Evolutionary conservation across 2,113 vertebrate species (phyloP), one percentile per base, ranked within the genome.

Genomic region (Balaeniceps rex): DNA sequence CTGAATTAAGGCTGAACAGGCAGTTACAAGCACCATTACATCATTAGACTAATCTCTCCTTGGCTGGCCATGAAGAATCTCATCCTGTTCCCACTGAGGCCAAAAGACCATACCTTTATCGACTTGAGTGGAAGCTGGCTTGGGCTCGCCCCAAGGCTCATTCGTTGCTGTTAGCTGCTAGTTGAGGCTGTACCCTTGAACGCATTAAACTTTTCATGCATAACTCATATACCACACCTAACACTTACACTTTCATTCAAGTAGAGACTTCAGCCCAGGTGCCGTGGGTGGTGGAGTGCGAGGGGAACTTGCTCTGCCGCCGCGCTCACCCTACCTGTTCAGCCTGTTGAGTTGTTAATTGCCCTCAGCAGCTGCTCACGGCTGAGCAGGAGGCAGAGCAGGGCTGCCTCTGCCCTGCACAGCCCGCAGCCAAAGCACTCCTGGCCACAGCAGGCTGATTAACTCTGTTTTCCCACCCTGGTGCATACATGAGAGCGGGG

Each of bases 21-120:
- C 93, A 93, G 57, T 94, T 92, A 94, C 81, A 96, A 94, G 91
- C 93, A 82, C 77, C 77, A 94, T 95, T 89, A 91, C 91, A 94
- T 91, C 95, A 95, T 89, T 85, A 92, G 74, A 65, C 86, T 96
- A 94, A 95, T 87, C 81, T 93, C 77, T 87, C 83, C 77, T 94
- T 94, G 95, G 70, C 91, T 85, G 88, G 70, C 58, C 90, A 42
- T 58, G 75, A 82, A 91, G 88, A 86, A 78, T 81, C 83, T 94
- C 74, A 76, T 92, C 84, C 81, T 87, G 34, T 84, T 97, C 83
- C 77, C 83, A 93, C 47, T 74, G 87, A 91, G 83, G 89, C 87
- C 89, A 91, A 51, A 87, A 91, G 72, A 61, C 72, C 57, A 14
- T 71, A 55, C 70, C 82, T 94, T 87, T 65, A n/a, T 49, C 14